These are phyloP conservation scores for Myiagra hebetior DNA, from an alignment of 2,113 vertebrate species.

Conservation along the genomic window DNA sequence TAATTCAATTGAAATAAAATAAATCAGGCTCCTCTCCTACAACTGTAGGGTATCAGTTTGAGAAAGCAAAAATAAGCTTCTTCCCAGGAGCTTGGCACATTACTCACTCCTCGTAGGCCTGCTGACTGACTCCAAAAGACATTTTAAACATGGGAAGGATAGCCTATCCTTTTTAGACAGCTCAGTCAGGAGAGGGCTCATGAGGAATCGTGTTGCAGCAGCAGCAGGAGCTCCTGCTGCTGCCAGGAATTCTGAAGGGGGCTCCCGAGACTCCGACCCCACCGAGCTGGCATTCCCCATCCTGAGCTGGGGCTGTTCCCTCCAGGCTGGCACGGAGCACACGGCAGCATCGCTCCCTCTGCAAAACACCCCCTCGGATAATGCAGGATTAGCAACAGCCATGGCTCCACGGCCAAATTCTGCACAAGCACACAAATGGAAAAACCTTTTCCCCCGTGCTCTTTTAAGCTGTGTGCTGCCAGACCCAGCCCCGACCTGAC, in stretches of 20 bases:
- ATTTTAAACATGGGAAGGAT: background rate
- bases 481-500: background rate
- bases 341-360: background rate
- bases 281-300: background rate
- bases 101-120: background rate
- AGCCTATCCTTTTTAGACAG: background rate
- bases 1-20: background rate
- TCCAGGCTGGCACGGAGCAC: background rate
- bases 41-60: background rate
- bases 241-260: background rate
- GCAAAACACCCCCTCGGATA: background rate
- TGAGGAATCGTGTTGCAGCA: background rate
- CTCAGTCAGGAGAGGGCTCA: background rate
- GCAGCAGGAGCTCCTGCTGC: background rate
- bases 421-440: rapidly evolving
- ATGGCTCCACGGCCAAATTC: rapidly evolving
- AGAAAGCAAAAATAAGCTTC: background rate
- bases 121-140: background rate
- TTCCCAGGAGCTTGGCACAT: background rate
- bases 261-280: background rate
- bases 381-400: background rate
- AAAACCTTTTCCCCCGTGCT: background rate
- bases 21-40: background rate
- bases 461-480: background rate
- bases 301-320: background rate